Evolutionary conservation across 2,113 vertebrate genomes (phyloP).

Genomic region (Gallinago undulata): DNA sequence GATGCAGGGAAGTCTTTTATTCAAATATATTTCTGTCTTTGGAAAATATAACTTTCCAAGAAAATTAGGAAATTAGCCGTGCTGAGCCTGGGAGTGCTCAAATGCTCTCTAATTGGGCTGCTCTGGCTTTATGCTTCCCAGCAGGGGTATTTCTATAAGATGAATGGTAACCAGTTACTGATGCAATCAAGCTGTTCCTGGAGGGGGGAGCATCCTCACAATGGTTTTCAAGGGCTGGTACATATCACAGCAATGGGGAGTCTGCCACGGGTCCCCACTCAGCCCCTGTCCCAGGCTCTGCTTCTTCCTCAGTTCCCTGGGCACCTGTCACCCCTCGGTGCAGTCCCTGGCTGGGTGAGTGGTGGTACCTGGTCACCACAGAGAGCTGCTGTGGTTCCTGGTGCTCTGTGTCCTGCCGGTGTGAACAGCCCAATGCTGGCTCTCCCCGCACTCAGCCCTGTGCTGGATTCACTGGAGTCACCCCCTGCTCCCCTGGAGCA

Average conservation of each 20-base stretch:
- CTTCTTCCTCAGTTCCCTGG: not conserved
- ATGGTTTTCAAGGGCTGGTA: not conserved
- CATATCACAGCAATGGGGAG: not conserved
- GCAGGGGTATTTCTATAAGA: not conserved
- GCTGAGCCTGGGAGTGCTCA: not conserved
- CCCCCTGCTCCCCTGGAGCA: not conserved
- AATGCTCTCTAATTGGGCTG: not conserved
- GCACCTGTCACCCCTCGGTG: not conserved
- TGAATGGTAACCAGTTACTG: not conserved
- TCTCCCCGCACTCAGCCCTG: not conserved
- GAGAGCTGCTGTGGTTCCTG: not conserved
- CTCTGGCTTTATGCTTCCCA: not conserved
- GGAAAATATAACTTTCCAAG: not conserved
- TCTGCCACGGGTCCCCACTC: not conserved
- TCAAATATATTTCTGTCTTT: not conserved
- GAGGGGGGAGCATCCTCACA: not conserved
- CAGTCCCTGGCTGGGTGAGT: not conserved
- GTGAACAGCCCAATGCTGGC: not conserved
- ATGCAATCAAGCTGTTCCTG: not conserved
- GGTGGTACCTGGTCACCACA: not conserved
- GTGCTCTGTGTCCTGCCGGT: fast-evolving
- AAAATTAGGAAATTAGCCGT: not conserved
- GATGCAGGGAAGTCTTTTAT: not conserved
- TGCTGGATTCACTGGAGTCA: fast-evolving
- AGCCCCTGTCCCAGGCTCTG: not conserved